Evolutionary conservation across 2,797 vertebrate species (phyloP).

Genomic region (Cirrhinus molitorella): DNA sequence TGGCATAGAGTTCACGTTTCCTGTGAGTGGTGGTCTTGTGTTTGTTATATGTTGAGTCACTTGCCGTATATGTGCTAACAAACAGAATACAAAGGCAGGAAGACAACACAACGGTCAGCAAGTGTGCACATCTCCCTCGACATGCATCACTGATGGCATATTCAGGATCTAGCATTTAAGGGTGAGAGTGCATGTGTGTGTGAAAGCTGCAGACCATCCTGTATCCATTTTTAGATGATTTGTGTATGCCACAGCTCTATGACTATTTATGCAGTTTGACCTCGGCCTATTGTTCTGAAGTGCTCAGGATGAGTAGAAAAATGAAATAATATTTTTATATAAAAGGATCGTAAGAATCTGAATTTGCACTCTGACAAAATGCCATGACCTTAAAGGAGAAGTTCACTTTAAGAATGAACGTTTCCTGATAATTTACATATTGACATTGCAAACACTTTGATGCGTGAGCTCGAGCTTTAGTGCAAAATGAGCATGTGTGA

Average conservation of each 20-base stretch:
- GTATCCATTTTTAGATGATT: constrained; percentile 37
- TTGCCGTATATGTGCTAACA: background rate
- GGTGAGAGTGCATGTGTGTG: constrained; percentile 2
- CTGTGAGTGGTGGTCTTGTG: constrained; percentile 7
- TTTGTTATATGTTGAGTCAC: constrained; percentile 24
- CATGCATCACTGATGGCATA: constrained; percentile 26
- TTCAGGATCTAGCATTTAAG: constrained; percentile 26
- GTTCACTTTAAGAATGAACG: too few species aligned
- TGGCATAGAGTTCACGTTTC: constrained; percentile 7
- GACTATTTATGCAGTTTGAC: constrained; percentile 35
- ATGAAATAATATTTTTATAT: too few species aligned
- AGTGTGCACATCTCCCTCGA: constrained; percentile 3
- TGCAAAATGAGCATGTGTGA: too few species aligned
- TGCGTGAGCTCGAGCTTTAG: too few species aligned
- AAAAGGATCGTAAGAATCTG: too few species aligned
- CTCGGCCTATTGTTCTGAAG: constrained; percentile 44
- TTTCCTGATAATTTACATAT: too few species aligned
- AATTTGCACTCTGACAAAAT: too few species aligned
- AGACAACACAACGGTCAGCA: constrained; percentile 17
- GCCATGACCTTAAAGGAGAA: too few species aligned
- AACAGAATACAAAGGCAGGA: constrained; percentile 46
- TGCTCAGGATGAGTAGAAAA: too few species aligned
- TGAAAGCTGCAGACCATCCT: constrained; percentile 11
- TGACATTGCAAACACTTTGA: too few species aligned
- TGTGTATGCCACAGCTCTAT: constrained; percentile 11